Conservation (phyloP, 2,888 invertebrate genomes). For the Rotaria macrura region DNA sequence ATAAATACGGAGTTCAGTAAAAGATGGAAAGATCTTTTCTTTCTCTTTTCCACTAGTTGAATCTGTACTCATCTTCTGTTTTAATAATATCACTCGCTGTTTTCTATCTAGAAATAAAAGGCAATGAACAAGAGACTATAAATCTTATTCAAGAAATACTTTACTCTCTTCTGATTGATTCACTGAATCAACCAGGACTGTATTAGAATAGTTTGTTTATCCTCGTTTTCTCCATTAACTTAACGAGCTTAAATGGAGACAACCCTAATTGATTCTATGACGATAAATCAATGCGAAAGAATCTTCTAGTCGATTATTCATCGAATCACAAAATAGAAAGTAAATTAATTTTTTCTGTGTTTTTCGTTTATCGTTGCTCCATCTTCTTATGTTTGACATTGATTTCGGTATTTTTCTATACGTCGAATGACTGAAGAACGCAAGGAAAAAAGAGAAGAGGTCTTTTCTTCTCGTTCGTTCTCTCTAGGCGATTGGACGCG, state of each 20-base stretch:
- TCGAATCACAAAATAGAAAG: not conserved
- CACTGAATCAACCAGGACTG: not conserved
- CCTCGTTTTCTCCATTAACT: not conserved
- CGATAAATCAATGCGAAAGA: not conserved
- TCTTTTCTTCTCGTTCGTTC: not conserved
- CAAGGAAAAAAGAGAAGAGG: not conserved
- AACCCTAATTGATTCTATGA: not conserved
- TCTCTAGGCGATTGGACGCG: not conserved
- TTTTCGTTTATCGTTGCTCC: not conserved
- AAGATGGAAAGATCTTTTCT: not conserved
- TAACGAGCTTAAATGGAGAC: not conserved
- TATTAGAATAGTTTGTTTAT: not conserved
- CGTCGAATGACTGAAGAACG: not conserved
- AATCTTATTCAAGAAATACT: not conserved
- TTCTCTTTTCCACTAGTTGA: not conserved
- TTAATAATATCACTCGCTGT: not conserved
- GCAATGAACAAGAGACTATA: not conserved
- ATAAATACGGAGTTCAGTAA: constrained; percentile 12
- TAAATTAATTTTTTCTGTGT: not conserved
- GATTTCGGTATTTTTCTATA: too few species aligned
- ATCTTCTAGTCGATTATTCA: not conserved
- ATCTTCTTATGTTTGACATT: not conserved
- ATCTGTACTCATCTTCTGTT: not conserved
- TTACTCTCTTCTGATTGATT: not conserved
- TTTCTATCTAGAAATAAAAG: not conserved